phyloP scores from a whole-genome alignment of 2,797 vertebrate species.

The Pteropus rufus region DNA sequence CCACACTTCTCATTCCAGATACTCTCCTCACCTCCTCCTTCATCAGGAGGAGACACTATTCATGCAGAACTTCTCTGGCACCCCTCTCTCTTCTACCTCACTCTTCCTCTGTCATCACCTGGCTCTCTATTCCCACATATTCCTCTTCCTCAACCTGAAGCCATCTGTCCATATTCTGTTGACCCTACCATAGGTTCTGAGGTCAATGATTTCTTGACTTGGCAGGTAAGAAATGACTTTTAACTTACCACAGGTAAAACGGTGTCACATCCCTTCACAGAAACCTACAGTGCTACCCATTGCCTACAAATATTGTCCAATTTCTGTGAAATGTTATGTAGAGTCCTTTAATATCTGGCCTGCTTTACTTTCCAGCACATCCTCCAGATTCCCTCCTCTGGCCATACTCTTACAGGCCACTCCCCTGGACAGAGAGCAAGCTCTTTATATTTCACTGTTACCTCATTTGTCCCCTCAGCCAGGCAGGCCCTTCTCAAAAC shows the following conservation, averaged over 20 bases:
- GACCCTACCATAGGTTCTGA: not conserved
- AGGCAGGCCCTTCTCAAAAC: fast-evolving
- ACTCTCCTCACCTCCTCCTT: not conserved
- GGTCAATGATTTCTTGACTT: not conserved
- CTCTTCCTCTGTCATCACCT: not conserved
- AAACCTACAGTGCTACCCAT: not conserved
- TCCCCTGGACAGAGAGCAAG: fast-evolving
- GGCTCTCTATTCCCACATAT: not conserved
- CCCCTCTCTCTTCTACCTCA: not conserved
- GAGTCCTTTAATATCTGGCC: too few species aligned
- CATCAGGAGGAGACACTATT: not conserved
- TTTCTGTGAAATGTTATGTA: too few species aligned
- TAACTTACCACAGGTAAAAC: not conserved
- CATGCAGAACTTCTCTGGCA: not conserved
- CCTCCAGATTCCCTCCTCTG: not conserved
- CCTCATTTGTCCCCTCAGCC: not conserved
- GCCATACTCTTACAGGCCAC: not conserved
- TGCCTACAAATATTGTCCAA: not conserved
- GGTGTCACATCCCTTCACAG: not conserved
- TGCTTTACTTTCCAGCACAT: not conserved
- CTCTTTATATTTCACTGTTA: too few species aligned
- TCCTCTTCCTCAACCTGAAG: not conserved
- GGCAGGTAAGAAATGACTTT: not conserved
- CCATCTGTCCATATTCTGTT: not conserved
- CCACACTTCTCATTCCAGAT: not conserved